Evolutionary conservation across 1,140 invertebrate genomes (phyloP), one percentile per base, ranked within the genome.

Genomic region (Octopus bimaculoides): DNA sequence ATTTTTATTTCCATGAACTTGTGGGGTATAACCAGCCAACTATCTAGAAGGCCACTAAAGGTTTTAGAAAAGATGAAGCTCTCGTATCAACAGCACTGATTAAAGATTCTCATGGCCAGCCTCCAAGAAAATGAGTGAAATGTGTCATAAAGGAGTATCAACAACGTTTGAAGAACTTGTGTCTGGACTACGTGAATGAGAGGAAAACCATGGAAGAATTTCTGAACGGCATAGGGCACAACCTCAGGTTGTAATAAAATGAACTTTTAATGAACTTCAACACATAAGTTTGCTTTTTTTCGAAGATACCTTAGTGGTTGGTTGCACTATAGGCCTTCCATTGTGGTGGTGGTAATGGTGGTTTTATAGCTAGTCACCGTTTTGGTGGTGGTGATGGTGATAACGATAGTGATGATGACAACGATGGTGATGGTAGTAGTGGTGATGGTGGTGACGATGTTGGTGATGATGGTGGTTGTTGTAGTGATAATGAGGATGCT

Each of bases 1-100:
- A 79, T 75, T 53, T 26, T 12, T 9, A 14, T 20, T 79, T 81
- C 69, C 53, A 14, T 20, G n/a, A 81, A 20, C 78, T 81, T 41
- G 54, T 81, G 54, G 77, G 80, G 12, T 53, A 81, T 54, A 17
- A 79, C 52, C 80, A 81, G 26, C 80, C 80, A 26, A 56, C 77
- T 5, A n/a, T 81, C 71, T 79, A 66, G 80, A 54, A n/a, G 26
- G 53, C 53, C 7, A 54, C 79, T n/a, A 77, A 79, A 14, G n/a
- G 7, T 53, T 5, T 79, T 14, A 53, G 77, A 54, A 81, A 81
- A 66, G 78, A 81, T 61, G 8, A 54, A 61, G 66, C 77, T n/a
- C 5, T 56, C 17, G 80, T 79, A 9, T 66, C 52, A 20, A 79
- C 78, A 17, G 69, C 77, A 53, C 41, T 81, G 14, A n/a, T 41